Conservation (phyloP, 2,888 invertebrate genomes). For the Melitaea athalia region DNA sequence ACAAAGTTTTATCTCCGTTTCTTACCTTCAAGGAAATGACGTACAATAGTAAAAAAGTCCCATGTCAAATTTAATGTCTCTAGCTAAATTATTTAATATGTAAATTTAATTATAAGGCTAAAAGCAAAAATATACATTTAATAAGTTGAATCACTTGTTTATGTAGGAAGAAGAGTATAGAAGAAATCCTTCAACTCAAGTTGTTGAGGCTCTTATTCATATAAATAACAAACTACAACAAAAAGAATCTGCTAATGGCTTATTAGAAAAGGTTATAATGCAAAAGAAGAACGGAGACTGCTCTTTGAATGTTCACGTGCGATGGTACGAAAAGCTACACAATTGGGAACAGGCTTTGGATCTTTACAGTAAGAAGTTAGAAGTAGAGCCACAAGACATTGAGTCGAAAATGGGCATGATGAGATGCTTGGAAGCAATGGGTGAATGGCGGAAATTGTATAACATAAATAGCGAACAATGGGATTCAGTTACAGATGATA, state of each 20-base stretch:
- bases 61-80: too few relatives aligned
- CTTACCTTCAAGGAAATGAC: too few relatives aligned
- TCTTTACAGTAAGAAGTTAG: slow-evolving; percentile 90
- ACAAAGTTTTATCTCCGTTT: too few relatives aligned
- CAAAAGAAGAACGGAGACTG: slow-evolving; percentile 86
- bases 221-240: slow-evolving; percentile 99
- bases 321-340: slow-evolving; percentile 99
- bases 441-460: slow-evolving; percentile 97
- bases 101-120: not conserved
- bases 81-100: too few relatives aligned
- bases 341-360: slow-evolving; percentile 98
- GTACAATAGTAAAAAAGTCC: too few relatives aligned
- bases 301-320: slow-evolving; percentile 83
- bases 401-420: slow-evolving; percentile 96
- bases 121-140: not conserved
- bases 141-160: not conserved
- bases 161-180: slow-evolving; percentile 94
- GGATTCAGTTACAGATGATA: slow-evolving; percentile 75
- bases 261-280: slow-evolving; percentile 93
- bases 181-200: slow-evolving; percentile 84
- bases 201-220: slow-evolving; percentile 95
- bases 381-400: slow-evolving; percentile 85
- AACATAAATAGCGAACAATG: slow-evolving; percentile 87
- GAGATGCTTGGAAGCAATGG: slow-evolving; percentile 97
- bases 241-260: slow-evolving; percentile 97